Evolutionary conservation across 2,797 vertebrate genomes (phyloP), one percentile per base, ranked within the genome.

Genomic region (Sus cebifrons): DNA sequence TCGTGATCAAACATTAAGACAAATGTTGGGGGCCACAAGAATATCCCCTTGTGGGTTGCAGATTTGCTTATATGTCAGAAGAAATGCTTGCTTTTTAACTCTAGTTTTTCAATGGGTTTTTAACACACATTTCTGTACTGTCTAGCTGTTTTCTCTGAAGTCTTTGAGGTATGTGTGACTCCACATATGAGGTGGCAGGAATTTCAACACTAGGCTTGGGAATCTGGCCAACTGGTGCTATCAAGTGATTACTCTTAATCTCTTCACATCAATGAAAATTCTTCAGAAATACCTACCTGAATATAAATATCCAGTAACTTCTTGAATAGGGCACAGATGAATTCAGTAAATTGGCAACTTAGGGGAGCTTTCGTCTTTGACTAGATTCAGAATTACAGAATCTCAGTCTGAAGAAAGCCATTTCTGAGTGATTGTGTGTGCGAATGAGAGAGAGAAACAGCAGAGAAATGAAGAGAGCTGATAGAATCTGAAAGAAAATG

Each of bases 231-330:
- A 16, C 12, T 77, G 65, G 36, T 87, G 52, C 65, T 36, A n/a
- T 16, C 15, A 25, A 58, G 56, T 85, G 17, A 27, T 67, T 65
- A 6, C 40, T 87, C 25, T 90, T 32, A 62, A 62, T 68, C n/a
- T 84, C 15, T 68, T 79, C 32, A 78, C 3, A 54, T 92, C 14
- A n/a, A 25, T 67, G 20, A 52, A 78, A 56, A 87, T 75, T 79
- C 54, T 84, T 86, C 74, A 23, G 67, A 82, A 92, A 68, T 23
- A 32, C 3, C 49, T 96, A 71, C 12, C 67, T 94, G 36, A 85
- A 49, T 73, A 29, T 74, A 87, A 92, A 68, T 65, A 25, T 44
- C 32, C 77, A 87, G 70, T 60, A 78, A 89, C 20, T 85, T 77
- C 71, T 64, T 95, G 49, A 78, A 27, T 70, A 27, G 56, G 23